Conservation (phyloP, 2,888 invertebrate genomes). For the Branchellion lobata region DNA sequence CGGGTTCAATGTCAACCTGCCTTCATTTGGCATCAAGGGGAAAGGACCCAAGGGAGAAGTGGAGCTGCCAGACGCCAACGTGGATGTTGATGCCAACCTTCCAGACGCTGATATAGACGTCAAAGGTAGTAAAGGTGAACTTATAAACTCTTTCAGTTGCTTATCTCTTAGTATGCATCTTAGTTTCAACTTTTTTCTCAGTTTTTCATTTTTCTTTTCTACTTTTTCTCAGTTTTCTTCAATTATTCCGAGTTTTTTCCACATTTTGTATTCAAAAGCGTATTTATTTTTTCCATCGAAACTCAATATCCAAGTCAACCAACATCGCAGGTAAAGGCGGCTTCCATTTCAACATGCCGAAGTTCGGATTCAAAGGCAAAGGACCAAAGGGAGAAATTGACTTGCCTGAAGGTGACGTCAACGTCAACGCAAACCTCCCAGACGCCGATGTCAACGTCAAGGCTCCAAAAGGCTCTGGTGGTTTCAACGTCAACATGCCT, state of each 20-base stretch:
- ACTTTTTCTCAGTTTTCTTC: too few species aligned
- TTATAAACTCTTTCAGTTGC: too few species aligned
- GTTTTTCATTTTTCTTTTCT: too few species aligned
- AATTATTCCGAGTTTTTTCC: too few species aligned
- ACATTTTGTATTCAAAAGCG: too few species aligned
- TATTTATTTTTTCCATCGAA: too few species aligned
- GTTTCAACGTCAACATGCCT: slow-evolving; percentile 13
- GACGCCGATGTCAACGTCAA: slow-evolving; percentile 7
- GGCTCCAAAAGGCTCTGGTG: slow-evolving; percentile 3
- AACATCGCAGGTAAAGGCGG: slow-evolving; percentile 20
- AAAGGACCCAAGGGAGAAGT: slow-evolving; percentile 25
- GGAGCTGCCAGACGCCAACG: background rate
- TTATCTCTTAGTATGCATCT: too few species aligned
- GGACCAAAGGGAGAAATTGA: slow-evolving; percentile 17
- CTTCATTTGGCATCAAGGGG: slow-evolving; percentile 27
- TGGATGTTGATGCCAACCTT: slow-evolving; percentile 1
- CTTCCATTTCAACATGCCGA: slow-evolving; percentile 7
- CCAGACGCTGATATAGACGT: slow-evolving; percentile 20
- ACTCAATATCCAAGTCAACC: too few species aligned
- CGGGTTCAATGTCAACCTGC: slow-evolving; percentile 15
- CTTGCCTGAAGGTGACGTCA: slow-evolving; percentile 10
- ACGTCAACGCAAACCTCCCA: background rate
- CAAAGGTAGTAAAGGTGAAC: slow-evolving; percentile 8
- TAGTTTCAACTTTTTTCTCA: too few species aligned
- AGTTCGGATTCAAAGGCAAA: slow-evolving; percentile 8